Evolutionary conservation across 2,797 vertebrate genomes (phyloP).

Genomic region (Moxostoma hubbsi): DNA sequence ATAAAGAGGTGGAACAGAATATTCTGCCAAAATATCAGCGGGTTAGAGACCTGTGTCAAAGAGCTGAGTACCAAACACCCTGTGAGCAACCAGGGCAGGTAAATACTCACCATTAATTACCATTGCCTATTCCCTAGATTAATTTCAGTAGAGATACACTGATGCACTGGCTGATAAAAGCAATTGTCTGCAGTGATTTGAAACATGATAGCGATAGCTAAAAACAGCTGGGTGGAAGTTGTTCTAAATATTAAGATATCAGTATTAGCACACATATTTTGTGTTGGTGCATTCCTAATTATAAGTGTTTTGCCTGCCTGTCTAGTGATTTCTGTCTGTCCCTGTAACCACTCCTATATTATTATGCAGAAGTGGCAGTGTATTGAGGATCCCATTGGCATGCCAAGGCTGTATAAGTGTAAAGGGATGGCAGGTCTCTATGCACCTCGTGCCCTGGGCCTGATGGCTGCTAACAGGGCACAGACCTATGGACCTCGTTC

Average conservation of each 20-base stretch:
- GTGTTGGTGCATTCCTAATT: too few relatives aligned
- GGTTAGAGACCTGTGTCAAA: conserved; percentile 93
- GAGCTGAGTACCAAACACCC: conserved; percentile 91
- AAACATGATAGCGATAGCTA: too few relatives aligned
- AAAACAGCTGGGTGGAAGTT: too few relatives aligned
- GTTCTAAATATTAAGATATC: too few relatives aligned
- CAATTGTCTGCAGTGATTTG: too few relatives aligned
- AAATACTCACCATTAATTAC: conserved; percentile 9
- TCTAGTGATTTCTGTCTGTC: neutral
- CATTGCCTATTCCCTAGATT: conserved; percentile 10
- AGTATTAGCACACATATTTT: too few relatives aligned
- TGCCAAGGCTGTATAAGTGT: conserved; percentile 92
- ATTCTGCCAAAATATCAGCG: conserved; percentile 94
- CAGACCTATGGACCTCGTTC: conserved; percentile 71
- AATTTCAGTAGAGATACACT: neutral
- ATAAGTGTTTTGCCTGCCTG: too few relatives aligned
- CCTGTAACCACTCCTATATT: neutral
- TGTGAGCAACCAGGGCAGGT: conserved; percentile 97
- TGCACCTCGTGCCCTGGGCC: conserved; percentile 73
- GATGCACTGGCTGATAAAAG: too few relatives aligned
- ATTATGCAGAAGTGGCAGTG: conserved; percentile 94
- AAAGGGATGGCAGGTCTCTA: conserved; percentile 82
- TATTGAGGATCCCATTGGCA: conserved; percentile 89
- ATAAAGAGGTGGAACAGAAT: conserved; percentile 90
- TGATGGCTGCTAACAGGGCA: conserved; percentile 79